Base-by-base conservation (phyloP, 2,797 vertebrate genomes). In the Mycteria americana region DNA sequence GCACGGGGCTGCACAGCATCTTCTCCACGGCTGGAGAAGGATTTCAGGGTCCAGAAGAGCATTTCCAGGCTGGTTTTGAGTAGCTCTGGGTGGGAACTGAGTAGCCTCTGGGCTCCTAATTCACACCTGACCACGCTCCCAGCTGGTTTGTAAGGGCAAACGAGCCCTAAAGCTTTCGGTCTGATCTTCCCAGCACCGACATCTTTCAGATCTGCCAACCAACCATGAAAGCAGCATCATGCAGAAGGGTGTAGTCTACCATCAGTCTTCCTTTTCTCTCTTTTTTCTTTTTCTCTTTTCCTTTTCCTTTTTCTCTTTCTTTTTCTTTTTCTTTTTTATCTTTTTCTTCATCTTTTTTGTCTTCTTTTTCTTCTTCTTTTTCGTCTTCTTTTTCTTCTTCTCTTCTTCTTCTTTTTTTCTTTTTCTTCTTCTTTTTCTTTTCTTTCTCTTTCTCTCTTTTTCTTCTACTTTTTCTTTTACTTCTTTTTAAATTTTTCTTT, bases 301-400 rank as follows among this genome's bases (percentile, higher is more conserved):
- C 9, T 13, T 8, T 9, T 25, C 39, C 11, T 7, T 3, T 27
- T 7, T 14, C 5, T 10, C 6, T 8, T 3, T 7, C 10, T 10
- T 31, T 9, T 11, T 6, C 6, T 4, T 14, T 3, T 4, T 14
- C 11, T 12, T 14, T 5, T 11, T 13, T 5, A 14, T 4, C 4
- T 15, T 18, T 6, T 4, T 9, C 5, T 10, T 39, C 13, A n/a
- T 2, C 2, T 10, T 67, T 13, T 70, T 9, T 2, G 7, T 5
- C 50, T 13, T 8, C 6, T 23, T 12, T 8, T 6, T 22, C 3
- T 16, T 15, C 5, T 14, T 11, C 5, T 1, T 6, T 3, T 21
- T 8, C 2, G 2, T 37, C 21, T 13, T 25, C 31, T 12, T 7
- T 18, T 12, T 16, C 24, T 16, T 12, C 27, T 10, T 25, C 37